Evolutionary conservation across 2,113 vertebrate species (phyloP), one percentile per base, ranked within the genome.

Genomic region (Pomatostomus ruficeps): DNA sequence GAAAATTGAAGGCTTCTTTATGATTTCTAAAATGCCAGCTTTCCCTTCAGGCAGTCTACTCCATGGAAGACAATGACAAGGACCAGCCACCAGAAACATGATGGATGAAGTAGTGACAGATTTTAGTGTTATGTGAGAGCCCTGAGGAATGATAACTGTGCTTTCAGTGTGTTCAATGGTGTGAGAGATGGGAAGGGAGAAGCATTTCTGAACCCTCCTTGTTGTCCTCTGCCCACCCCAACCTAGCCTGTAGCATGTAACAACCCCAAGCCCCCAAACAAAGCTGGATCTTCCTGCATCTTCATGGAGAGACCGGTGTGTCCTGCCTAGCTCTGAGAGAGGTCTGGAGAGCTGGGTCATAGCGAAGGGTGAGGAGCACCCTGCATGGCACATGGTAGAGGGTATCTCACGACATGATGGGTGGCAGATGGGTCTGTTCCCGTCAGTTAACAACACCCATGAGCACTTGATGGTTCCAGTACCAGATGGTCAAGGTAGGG

Each of bases 1-100:
- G 87, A 54, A 66, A 61, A 87, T 31, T n/a, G 84, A 89, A 91
- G 71, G 62, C 49, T 55, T 68, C 77, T 76, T 81, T 33, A 8
- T 38, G 58, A 45, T 76, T 80, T 70, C 48, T 57, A 11, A 70
- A 92, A 49, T 2, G 2, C 28, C 72, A 59, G 17, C 51, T 68
- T 82, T 49, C 23, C 52, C 86, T 75, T 57, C 57, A 84, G 73
- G 57, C 28, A 82, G 25, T 26, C 52, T 81, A 7, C 61, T 78
- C 52, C 65, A 38, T 2, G 2, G 79, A 78, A 59, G 24, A 18
- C 58, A 57, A 52, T 0, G 0, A n/a, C 70, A 54, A 67, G 76
- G 57, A 93, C 45, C 61, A 72, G 18, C 42, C 2, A 0, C 52
- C 33, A n/a, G 70, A 62, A 87, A 68, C 78, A 36, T 10, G 19